Conservation (phyloP, 2,888 invertebrate genomes). For the Baccha elongata region DNA sequence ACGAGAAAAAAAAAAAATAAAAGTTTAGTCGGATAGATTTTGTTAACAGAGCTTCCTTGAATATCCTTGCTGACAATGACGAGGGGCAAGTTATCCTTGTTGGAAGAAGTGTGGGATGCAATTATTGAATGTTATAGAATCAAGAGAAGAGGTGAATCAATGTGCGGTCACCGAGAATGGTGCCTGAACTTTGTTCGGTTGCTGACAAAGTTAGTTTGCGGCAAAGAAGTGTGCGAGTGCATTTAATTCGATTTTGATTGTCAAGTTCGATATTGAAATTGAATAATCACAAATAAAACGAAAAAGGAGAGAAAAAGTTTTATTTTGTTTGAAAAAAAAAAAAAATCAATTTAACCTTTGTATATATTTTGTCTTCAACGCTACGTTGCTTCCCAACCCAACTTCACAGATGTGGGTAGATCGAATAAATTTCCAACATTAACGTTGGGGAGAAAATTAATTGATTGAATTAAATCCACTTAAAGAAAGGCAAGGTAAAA, state of each 20-base stretch:
- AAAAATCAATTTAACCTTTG: constrained; percentile 7
- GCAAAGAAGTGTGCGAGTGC: constrained; percentile 19
- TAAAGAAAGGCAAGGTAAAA: neutral
- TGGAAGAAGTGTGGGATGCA: neutral
- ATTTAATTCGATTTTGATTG: constrained; percentile 47
- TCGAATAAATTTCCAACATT: constrained; percentile 30
- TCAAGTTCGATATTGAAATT: constrained; percentile 44
- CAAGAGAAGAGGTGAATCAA: neutral
- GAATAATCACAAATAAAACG: constrained; percentile 27
- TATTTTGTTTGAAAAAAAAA: neutral
- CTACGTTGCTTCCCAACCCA: too few species aligned
- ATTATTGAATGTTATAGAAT: neutral
- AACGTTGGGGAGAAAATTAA: neutral
- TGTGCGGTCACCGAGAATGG: constrained; percentile 41
- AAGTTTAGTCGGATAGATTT: constrained; percentile 41
- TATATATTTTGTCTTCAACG: neutral
- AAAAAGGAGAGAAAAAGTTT: constrained; percentile 3
- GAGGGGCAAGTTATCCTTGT: neutral
- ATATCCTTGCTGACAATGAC: constrained; percentile 11
- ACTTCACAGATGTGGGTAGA: too few species aligned
- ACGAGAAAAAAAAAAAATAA: constrained; percentile 16
- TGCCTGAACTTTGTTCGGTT: constrained; percentile 31
- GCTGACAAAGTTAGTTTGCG: constrained; percentile 39
- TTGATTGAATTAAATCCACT: constrained; percentile 41
- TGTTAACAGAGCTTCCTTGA: constrained; percentile 35